Conservation (phyloP, 1,140 invertebrate species). For the Hydropsyche tenuis region DNA sequence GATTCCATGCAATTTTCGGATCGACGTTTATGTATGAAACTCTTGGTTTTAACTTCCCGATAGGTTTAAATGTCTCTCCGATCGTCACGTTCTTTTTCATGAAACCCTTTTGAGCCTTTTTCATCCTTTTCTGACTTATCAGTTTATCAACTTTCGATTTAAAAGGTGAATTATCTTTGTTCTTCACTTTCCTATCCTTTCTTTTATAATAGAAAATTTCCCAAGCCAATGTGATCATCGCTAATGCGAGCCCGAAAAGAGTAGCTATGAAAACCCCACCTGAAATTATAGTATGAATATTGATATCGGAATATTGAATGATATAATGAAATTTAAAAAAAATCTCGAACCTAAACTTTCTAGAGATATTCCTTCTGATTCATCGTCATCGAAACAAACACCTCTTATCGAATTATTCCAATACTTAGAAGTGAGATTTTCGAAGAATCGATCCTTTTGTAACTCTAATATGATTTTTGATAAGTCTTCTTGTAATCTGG, state of each 20-base stretch:
- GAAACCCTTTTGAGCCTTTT: conserved; percentile 45
- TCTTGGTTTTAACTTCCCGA: conserved; percentile 52
- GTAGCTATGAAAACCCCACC: conserved; percentile 91
- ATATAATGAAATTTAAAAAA: too few species aligned
- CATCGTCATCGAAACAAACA: conserved; percentile 74
- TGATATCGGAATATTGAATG: conserved; percentile 1
- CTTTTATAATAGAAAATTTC: conserved; percentile 81
- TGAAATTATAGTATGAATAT: conserved; percentile 53
- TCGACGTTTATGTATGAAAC: conserved; percentile 59
- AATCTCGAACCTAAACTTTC: conserved; percentile 76
- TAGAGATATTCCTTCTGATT: conserved; percentile 86
- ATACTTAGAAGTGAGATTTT: conserved; percentile 76
- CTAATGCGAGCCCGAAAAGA: conserved; percentile 79
- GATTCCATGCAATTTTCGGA: conserved; percentile 52
- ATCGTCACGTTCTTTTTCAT: conserved; percentile 54
- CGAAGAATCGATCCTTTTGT: conserved; percentile 86
- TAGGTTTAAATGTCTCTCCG: conserved; percentile 57
- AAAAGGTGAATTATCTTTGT: conserved; percentile 52
- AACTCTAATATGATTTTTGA: conserved; percentile 79
- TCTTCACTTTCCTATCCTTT: conserved; percentile 63
- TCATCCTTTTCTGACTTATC: conserved; percentile 52
- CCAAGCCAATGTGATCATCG: conserved; percentile 80
- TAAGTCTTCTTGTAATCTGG: conserved; percentile 78
- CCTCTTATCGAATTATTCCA: conserved; percentile 73
- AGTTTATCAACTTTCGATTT: conserved; percentile 46